A percentile compares a stretch with the other conserved stretches of the same genome.
These are phyloP conservation scores for Megalops cyprinoides DNA, from an alignment of 2,797 vertebrate genomes.

Conservation along the genomic window DNA sequence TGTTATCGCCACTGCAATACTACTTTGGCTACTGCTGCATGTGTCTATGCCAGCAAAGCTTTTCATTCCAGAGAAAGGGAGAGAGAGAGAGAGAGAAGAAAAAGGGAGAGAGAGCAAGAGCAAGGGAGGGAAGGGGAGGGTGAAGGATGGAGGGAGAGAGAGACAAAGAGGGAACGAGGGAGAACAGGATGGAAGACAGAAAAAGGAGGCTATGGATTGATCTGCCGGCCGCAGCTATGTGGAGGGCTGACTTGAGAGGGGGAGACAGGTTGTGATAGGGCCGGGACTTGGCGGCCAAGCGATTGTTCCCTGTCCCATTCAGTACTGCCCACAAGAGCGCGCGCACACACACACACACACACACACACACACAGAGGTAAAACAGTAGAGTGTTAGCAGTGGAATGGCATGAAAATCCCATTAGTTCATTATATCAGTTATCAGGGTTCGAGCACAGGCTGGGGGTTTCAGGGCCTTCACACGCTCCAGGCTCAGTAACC, in stretches of 20 bases:
- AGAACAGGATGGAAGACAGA: background rate
- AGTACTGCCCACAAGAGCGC: background rate
- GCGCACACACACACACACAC: slow-evolving; percentile 18
- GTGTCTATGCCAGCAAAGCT: background rate
- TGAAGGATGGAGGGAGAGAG: background rate
- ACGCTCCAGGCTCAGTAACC: too few relatives aligned
- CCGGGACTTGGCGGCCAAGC: too few relatives aligned
- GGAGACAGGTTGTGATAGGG: slow-evolving; percentile 21
- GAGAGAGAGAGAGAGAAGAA: background rate
- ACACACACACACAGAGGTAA: background rate
- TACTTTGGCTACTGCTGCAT: background rate
- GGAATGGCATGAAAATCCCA: too few relatives aligned
- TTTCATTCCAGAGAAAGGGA: too few relatives aligned
- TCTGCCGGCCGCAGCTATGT: slow-evolving; percentile 32
- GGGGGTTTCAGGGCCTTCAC: too few relatives aligned
- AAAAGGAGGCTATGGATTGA: background rate
- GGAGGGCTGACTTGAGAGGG: slow-evolving; percentile 27
- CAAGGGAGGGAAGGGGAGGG: background rate
- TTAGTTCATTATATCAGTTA: too few relatives aligned
- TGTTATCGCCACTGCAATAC: too few relatives aligned
- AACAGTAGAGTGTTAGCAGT: too few relatives aligned
- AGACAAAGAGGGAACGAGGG: background rate
- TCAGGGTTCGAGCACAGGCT: too few relatives aligned
- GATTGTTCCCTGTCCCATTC: slow-evolving; percentile 10
- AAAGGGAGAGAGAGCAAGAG: slow-evolving; percentile 1